phyloP scores from a whole-genome alignment of 1,140 invertebrate genomes.

The Helicoverpa zea region DNA sequence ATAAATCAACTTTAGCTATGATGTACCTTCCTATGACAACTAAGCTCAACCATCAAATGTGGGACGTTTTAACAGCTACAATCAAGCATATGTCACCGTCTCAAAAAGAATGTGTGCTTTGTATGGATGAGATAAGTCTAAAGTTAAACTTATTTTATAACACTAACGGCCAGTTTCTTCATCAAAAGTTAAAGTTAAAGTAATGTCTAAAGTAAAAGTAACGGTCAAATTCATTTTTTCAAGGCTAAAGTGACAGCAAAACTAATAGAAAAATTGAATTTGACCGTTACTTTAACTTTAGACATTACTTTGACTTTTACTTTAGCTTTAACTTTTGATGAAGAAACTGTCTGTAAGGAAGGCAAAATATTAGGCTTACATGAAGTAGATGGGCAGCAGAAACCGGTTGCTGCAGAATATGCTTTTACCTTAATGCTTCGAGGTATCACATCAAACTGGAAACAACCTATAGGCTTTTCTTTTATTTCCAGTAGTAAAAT shows the following conservation, averaged over 20 bases:
- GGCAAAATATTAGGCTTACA: constrained; percentile 6
- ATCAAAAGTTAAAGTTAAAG: too few relatives aligned
- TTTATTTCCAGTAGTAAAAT: constrained; percentile 13
- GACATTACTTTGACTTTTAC: too few relatives aligned
- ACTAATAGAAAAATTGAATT: too few relatives aligned
- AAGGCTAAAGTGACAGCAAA: too few relatives aligned
- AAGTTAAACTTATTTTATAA: constrained; percentile 13
- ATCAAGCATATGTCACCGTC: constrained; percentile 8
- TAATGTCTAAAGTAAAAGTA: too few relatives aligned
- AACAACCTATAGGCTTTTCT: too few relatives aligned
- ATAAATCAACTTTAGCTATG: not conserved
- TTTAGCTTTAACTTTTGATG: too few relatives aligned
- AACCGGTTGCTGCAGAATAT: not conserved
- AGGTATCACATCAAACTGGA: constrained; percentile 9
- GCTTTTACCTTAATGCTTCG: not conserved
- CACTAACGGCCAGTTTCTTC: too few relatives aligned
- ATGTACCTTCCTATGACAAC: not conserved
- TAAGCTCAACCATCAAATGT: not conserved
- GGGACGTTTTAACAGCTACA: constrained; percentile 3
- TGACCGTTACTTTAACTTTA: too few relatives aligned
- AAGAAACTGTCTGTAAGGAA: too few relatives aligned
- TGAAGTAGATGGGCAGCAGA: constrained; percentile 3
- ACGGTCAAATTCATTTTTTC: too few relatives aligned
- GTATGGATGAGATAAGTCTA: constrained; percentile 8
- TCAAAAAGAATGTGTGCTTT: constrained; percentile 7